phyloP scores from a whole-genome alignment of 2,888 invertebrate species.

The Lypha dubia region DNA sequence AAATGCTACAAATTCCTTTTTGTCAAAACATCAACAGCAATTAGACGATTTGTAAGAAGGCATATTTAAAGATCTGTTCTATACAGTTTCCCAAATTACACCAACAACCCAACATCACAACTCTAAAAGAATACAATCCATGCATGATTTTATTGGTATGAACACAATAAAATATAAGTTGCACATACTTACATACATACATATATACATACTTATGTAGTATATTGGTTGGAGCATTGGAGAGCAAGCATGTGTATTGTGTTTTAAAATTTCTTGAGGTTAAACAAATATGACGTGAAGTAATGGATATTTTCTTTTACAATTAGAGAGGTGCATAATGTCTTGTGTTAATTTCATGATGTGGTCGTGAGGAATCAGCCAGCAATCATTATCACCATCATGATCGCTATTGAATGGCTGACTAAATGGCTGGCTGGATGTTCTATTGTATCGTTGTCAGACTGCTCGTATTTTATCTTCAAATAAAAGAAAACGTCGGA shows the following conservation, averaged over 20 bases:
- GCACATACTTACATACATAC: too few species aligned
- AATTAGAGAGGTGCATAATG: conserved; percentile 37
- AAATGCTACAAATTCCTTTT: conserved; percentile 80
- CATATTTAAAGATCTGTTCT: conserved; percentile 7
- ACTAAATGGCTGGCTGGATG: conserved; percentile 50
- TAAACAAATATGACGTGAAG: conserved; percentile 74
- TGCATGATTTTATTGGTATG: too few species aligned
- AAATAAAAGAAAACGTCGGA: conserved; percentile 54
- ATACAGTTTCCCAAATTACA: conserved; percentile 56
- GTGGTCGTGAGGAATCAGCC: conserved; percentile 37
- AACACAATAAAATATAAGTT: background rate
- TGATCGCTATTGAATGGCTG: conserved; percentile 47
- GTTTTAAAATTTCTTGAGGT: conserved; percentile 71
- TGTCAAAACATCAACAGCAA: conserved; percentile 82
- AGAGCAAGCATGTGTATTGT: conserved; percentile 41
- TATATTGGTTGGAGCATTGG: conserved; percentile 18
- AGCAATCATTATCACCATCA: conserved; percentile 40
- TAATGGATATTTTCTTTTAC: conserved; percentile 68
- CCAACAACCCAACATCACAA: conserved; percentile 37
- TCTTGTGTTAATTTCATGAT: conserved; percentile 42
- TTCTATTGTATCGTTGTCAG: conserved; percentile 3
- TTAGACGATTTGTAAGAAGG: conserved; percentile 73
- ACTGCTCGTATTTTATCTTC: conserved; percentile 47
- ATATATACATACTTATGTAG: too few species aligned
- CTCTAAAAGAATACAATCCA: conserved; percentile 41